Evolutionary conservation across 2,888 invertebrate species (phyloP), one percentile per base, ranked within the genome.

Genomic region (Acanthoscelides obtectus): DNA sequence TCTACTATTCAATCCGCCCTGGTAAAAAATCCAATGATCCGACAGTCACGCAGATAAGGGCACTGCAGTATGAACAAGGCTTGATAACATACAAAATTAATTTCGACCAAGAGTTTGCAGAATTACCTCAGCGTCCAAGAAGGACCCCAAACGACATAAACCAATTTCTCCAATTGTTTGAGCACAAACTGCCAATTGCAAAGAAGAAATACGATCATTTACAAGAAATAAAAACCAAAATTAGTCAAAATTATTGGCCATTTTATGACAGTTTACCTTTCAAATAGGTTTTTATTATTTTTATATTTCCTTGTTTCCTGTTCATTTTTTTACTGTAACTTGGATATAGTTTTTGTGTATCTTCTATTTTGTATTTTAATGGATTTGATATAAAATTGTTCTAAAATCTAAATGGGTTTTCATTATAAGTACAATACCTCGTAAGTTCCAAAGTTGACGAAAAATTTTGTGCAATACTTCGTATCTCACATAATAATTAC

Each of bases 11-110:
- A 25, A 71, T 75, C 65, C 68, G 73, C 67, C 72, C 72, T 19
- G 72, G 74, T 66, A 75, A 68, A 69, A 72, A 71, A 68, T 20
- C 72, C 25, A 67, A 71, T 45, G 77, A 76, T 69, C 70, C 74
- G 21, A 71, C 70, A 21, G 76, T 74, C 1, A 70, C 69, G 5
- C 72, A 76, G 67, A 71, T 76, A 12, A 65, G 72, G 63, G 70
- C 72, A 19, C 27, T 75, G 4, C 70, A 72, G 65, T 76, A 75
- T 64, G 66, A 22, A n/a, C 69, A 71, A 20, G 71, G 66, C 64
- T 66, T 65, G 22, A 70, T 74, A 20, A 69, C 22, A 5, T 70
- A 69, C 21, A 71, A 71, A 69, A 19, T 72, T n/a, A 20, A 71
- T 64, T 72, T 72, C 69, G 66, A 71, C 67, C 67, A 70, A 22